Conservation (phyloP, 2,113 vertebrate species). For the Scartelaos histophorus region DNA sequence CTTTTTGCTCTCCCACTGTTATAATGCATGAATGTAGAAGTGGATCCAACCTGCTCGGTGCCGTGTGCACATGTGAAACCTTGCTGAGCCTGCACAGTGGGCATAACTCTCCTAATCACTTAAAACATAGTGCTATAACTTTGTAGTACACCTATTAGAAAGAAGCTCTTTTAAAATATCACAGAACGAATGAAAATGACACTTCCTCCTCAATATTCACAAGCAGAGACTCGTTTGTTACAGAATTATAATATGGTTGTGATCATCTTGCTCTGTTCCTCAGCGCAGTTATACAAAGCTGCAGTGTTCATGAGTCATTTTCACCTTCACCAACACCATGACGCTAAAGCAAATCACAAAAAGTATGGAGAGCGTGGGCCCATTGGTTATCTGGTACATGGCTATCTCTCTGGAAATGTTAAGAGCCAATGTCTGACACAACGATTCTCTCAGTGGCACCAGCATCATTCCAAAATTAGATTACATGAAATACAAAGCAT, state of each 20-base stretch:
- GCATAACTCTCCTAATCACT: conserved; percentile 28
- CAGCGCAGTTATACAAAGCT: conserved; percentile 31
- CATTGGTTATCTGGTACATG: not conserved
- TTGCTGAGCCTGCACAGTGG: conserved; percentile 11
- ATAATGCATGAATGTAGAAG: conserved; percentile 30
- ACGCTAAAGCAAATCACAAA: conserved; percentile 57
- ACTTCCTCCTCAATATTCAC: conserved; percentile 16
- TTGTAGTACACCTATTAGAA: conserved; percentile 42
- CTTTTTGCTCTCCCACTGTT: conserved; percentile 31
- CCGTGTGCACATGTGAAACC: conserved; percentile 3
- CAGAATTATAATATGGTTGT: conserved; percentile 24
- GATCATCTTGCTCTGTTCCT: conserved; percentile 54
- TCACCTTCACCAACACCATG: conserved; percentile 52
- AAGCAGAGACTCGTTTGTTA: conserved; percentile 12
- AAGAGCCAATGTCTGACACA: too few species aligned
- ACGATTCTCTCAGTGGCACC: too few species aligned
- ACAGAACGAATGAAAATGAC: conserved; percentile 19
- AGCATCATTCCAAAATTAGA: too few species aligned
- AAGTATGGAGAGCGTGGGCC: conserved; percentile 12
- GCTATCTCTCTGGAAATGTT: too few species aligned
- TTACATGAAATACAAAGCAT: too few species aligned
- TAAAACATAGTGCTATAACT: conserved; percentile 35
- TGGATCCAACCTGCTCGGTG: conserved; percentile 3
- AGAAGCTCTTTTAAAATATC: conserved; percentile 33
- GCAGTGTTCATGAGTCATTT: conserved; percentile 49